phyloP scores from a whole-genome alignment of 2,888 invertebrate species.

The Auanema freiburgensis region DNA sequence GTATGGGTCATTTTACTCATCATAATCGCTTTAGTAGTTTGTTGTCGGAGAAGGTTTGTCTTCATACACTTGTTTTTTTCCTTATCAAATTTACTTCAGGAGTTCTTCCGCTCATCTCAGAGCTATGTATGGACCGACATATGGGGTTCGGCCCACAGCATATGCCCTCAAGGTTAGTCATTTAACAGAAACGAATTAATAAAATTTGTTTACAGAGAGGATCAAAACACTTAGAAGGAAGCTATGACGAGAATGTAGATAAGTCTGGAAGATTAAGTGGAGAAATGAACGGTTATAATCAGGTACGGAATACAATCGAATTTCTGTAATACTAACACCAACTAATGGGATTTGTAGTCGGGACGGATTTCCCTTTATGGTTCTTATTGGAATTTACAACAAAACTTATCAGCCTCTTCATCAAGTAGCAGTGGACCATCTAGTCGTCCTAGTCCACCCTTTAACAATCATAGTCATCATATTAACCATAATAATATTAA shows the following conservation, averaged over 20 bases:
- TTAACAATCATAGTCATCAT: constrained; percentile 18
- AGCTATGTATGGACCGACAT: constrained; percentile 58
- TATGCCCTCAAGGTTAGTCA: constrained; percentile 24
- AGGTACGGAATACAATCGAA: constrained; percentile 16
- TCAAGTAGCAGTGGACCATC: constrained; percentile 31
- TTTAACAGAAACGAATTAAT: not conserved
- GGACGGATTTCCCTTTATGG: constrained; percentile 62
- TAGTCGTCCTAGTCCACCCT: constrained; percentile 34
- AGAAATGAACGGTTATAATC: constrained; percentile 32
- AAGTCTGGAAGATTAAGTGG: constrained; percentile 54
- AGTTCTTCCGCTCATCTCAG: constrained; percentile 43
- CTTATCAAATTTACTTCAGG: constrained; percentile 18
- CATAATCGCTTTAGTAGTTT: constrained; percentile 58
- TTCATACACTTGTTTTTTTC: constrained; percentile 2
- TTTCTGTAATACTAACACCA: not conserved
- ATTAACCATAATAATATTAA: too few species aligned
- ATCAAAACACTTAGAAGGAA: constrained; percentile 41
- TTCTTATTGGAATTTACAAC: constrained; percentile 61
- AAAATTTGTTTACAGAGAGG: constrained; percentile 12
- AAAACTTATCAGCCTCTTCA: constrained; percentile 19
- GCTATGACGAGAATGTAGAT: constrained; percentile 64
- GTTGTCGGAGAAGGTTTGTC: constrained; percentile 48
- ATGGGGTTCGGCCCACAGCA: constrained; percentile 58
- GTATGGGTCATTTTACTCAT: constrained; percentile 61
- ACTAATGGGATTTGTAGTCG: constrained; percentile 31